phyloP scores from a whole-genome alignment of 2,888 invertebrate genomes.

The Limnephilus lunatus region DNA sequence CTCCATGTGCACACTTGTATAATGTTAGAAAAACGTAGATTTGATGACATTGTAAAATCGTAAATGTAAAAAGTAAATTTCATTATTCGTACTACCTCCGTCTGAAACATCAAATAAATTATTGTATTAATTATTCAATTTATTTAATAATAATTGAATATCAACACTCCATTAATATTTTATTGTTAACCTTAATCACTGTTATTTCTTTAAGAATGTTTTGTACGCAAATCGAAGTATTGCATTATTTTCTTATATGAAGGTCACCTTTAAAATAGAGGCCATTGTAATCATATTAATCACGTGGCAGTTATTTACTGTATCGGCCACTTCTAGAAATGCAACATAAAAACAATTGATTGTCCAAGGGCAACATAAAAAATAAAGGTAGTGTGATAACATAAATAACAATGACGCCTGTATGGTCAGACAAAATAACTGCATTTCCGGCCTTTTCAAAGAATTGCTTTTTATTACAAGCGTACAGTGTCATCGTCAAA shows the following conservation, averaged over 20 bases:
- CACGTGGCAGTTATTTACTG: neutral
- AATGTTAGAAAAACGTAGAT: too few species aligned
- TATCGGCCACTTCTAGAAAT: neutral
- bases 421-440: neutral
- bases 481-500: neutral
- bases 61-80: too few species aligned
- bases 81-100: too few species aligned
- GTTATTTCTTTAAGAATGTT: neutral
- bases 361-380: neutral
- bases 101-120: too few species aligned
- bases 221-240: neutral
- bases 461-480: neutral
- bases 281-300: neutral
- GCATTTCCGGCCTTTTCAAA: neutral
- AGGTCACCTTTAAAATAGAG: neutral
- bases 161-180: neutral
- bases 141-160: neutral
- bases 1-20: too few species aligned
- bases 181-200: neutral
- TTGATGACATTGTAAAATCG: too few species aligned
- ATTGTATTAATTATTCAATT: neutral
- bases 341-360: neutral
- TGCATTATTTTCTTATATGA: neutral
- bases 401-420: neutral
- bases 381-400: neutral